Evolutionary conservation across 35 echinoderm and acorn worm species (phyloP).

Genomic region (Apostichopus parvimensis): DNA sequence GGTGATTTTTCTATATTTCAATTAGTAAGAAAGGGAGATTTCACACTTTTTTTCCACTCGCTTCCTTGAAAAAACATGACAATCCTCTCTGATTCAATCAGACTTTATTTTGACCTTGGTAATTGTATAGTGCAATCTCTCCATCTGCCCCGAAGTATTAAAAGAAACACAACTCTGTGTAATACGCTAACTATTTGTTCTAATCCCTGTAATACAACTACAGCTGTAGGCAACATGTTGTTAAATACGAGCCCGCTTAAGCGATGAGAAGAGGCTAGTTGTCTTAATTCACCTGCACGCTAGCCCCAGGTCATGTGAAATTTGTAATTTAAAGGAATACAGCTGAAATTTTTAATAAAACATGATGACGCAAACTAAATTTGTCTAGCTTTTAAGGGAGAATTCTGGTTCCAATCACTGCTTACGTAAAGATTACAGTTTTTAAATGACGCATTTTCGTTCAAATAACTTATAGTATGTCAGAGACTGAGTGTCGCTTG

Average conservation of each 20-base stretch:
- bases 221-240: slow-evolving; percentile 31
- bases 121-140: slow-evolving; percentile 45
- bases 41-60: slow-evolving; percentile 1
- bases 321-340: neutral
- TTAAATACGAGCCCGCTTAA: slow-evolving; percentile 13
- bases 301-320: slow-evolving; percentile 4
- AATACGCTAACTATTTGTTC: slow-evolving; percentile 31
- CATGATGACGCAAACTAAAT: too few relatives aligned
- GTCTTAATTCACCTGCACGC: slow-evolving; percentile 35
- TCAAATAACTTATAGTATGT: too few relatives aligned
- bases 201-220: slow-evolving; percentile 38
- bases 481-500: neutral
- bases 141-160: slow-evolving; percentile 23
- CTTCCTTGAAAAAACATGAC: slow-evolving; percentile 16
- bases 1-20: neutral
- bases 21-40: slow-evolving; percentile 30
- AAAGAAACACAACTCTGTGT: slow-evolving; percentile 28
- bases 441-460: too few relatives aligned
- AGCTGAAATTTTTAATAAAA: neutral
- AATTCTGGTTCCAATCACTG: too few relatives aligned
- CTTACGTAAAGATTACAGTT: too few relatives aligned
- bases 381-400: too few relatives aligned
- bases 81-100: slow-evolving; percentile 39
- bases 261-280: neutral
- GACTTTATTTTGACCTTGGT: slow-evolving; percentile 37